Base-by-base conservation (phyloP, 2,113 vertebrate species). In the Isichthys henryi region DNA sequence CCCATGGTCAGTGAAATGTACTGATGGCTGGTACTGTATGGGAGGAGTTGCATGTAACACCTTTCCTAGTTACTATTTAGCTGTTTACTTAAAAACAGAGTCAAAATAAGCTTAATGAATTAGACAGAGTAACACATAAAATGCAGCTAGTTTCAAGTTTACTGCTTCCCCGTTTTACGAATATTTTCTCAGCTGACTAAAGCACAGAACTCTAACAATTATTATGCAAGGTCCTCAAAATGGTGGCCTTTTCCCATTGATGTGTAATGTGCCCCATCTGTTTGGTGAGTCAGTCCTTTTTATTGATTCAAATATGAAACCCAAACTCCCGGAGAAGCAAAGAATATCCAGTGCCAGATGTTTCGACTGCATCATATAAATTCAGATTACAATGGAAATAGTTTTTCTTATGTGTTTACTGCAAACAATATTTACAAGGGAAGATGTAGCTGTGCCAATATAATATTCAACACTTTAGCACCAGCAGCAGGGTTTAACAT, bases 221-320 rank as follows among this genome's bases (percentile, higher is more conserved):
- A 17, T 43, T 31, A 43, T 46, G 46, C 46, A 88, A 23, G 39
- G 23, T 15, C 88, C 11, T n/a, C 49, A 39, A 49, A 35, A 88
- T 23, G n/a, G 7, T 88, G 88, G 27, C 45, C 58, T 46, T 88
- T 88, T 88, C 43, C 46, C n/a, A 70, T 62, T 77, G 43, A 74
- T 49, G 23, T 31, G 45, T 74, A 88, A 88, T 88, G 3, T 27
- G 13, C 27, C 27, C 58, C 88, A 88, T 88, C 62, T 88, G 87
- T 88, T 77, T 27, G 23, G 58, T 88, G 27, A 74, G 19, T 66
- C 85, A 70, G 17, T 74, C 66, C 53, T 86, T 87, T 70, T 89
- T 17, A 39, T 43, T 87, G 17, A 89, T 77, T 87, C 48, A 87
- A 48, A 87, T 35, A 21, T 91, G 88, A 90, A 88, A 90, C 74